phyloP scores from a whole-genome alignment of 2,797 vertebrate genomes.

The Malacoraja senta region DNA sequence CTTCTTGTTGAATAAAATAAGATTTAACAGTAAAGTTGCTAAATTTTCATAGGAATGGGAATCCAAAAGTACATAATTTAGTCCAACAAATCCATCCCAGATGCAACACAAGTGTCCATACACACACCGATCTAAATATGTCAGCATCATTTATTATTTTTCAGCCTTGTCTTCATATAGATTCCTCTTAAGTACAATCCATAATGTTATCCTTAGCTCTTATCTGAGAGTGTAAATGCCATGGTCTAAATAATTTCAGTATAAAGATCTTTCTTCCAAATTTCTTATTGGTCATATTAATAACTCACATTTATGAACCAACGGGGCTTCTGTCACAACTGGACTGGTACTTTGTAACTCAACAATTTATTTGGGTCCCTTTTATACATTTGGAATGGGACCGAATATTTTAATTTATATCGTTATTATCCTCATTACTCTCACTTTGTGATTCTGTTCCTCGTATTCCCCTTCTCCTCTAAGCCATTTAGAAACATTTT shows the following conservation, averaged over 20 bases:
- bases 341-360: neutral
- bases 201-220: neutral
- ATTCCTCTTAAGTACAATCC: neutral
- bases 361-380: neutral
- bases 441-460: neutral
- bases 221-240: neutral
- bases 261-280: neutral
- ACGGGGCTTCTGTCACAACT: neutral
- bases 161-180: neutral
- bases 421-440: neutral
- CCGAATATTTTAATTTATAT: neutral
- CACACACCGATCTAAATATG: neutral
- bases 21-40: neutral
- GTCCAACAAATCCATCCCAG: no score
- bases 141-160: neutral
- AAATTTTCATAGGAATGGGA: neutral
- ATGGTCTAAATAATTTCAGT: neutral
- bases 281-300: neutral
- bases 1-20: neutral
- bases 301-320: neutral
- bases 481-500: neutral
- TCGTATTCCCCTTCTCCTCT: neutral
- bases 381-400: neutral
- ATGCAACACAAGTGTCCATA: neutral
- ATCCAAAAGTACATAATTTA: neutral